Percentiles rank a stretch among this genome's conserved stretches.
Conservation (phyloP, 2,113 vertebrate genomes). For the Heterotilapia buettikoferi region DNA sequence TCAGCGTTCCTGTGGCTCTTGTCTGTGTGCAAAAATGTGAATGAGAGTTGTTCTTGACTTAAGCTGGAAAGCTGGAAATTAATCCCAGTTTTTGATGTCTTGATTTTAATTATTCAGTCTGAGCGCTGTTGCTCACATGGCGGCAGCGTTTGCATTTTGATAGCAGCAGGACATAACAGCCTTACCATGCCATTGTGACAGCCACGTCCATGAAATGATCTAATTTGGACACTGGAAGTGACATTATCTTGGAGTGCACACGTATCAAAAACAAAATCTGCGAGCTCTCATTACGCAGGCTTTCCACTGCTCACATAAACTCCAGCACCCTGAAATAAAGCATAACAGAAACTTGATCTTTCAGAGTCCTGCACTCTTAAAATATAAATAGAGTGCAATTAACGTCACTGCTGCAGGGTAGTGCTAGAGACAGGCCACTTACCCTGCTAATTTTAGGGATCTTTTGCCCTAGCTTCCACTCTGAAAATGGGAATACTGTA, state of each 20-base stretch:
- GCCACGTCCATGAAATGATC: neutral
- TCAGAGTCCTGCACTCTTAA: conserved; percentile 38
- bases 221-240: neutral
- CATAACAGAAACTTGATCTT: conserved; percentile 69
- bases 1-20: neutral
- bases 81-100: neutral
- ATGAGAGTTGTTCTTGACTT: neutral
- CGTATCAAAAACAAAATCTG: neutral
- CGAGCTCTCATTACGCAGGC: neutral
- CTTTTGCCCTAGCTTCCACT: conserved; percentile 53
- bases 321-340: conserved; percentile 35
- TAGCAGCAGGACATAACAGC: neutral
- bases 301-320: conserved; percentile 13
- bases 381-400: conserved; percentile 71
- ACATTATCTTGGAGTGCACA: neutral
- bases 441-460: conserved; percentile 67
- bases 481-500: conserved; percentile 60
- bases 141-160: neutral
- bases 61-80: neutral
- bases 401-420: conserved; percentile 63
- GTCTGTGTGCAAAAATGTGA: neutral
- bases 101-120: neutral
- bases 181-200: neutral
- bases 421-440: conserved; percentile 52
- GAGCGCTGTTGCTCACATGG: neutral